Base-by-base conservation (phyloP, 2,113 vertebrate species). In the Sprattus sprattus region DNA sequence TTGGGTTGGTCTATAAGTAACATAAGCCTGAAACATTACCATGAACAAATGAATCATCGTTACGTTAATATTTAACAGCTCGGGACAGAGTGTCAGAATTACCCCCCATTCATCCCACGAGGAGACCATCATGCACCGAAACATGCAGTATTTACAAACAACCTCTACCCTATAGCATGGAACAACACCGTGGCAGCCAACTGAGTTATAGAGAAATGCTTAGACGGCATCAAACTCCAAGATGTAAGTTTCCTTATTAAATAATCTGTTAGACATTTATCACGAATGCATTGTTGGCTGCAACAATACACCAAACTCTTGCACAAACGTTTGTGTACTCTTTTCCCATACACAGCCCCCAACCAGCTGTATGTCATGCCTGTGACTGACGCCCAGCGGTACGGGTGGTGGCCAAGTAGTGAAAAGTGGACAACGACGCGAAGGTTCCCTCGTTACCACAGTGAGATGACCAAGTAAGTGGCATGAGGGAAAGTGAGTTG, bases 401-500 rank as follows among this genome's bases (percentile, higher is more conserved):
- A 95, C 49, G 95, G 95, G 54, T 96, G 96, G 94, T 92, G 93
- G 94, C 84, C 91, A 89, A 32, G 87, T 82, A 10, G 87, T 16
- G 85, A 84, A 32, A 20, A 9, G 0, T 96, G 96, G 96, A 93
- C 91, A 22, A 89, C 45, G 82, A 83, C 85, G 32, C 89, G 87
- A 47, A 86, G 83, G 16, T 93, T 94, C 81, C 93, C 95, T 15
- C 89, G 87, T 84, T 92, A 92, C 78, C 92, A 92, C 88, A 96
- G 96, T 47, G 89, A 95, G 18, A 95, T 96, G 94, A 95, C 95
- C 81, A 95, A 91, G 96, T 96, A 71, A 88, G 89, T 60, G 22
- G 4, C 54, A 18, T 16, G 15, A 16, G 52, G 16, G 16, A 18
- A 18, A 18, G 18, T 15, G 52, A 16, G 4, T 0, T 18, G 52